phyloP scores from a whole-genome alignment of 1,140 invertebrate genomes.

The Holotrichia oblita region DNA sequence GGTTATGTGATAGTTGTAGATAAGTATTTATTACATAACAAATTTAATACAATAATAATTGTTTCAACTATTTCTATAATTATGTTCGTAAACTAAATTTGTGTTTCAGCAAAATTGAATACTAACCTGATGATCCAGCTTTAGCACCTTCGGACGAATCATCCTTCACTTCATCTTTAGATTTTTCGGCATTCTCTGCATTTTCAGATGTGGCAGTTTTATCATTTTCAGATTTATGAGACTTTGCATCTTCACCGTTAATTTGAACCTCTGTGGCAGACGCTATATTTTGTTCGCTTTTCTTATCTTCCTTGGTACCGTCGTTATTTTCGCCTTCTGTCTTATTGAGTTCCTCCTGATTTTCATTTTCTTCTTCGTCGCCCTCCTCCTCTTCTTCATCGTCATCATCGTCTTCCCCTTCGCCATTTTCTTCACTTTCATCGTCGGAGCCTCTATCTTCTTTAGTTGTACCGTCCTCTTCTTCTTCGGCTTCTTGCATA shows the following conservation, averaged over 20 bases:
- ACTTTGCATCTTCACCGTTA: slow-evolving; percentile 24
- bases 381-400: slow-evolving; percentile 64
- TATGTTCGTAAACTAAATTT: too few species aligned
- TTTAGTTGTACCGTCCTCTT: slow-evolving; percentile 63
- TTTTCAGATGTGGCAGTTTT: slow-evolving; percentile 32
- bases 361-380: slow-evolving; percentile 55
- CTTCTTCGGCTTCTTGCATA: slow-evolving; percentile 63
- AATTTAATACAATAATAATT: too few species aligned
- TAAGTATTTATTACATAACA: too few species aligned
- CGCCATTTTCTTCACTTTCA: slow-evolving; percentile 58
- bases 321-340: slow-evolving; percentile 60
- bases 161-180: slow-evolving; percentile 53
- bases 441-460: slow-evolving; percentile 62
- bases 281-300: slow-evolving; percentile 58
- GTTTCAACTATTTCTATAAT: too few species aligned
- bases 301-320: slow-evolving; percentile 59
- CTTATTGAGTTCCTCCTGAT: slow-evolving; percentile 53
- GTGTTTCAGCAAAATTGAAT: not conserved
- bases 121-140: slow-evolving; percentile 19
- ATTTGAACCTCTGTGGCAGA: slow-evolving; percentile 41
- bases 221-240: slow-evolving; percentile 4
- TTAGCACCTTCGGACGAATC: slow-evolving; percentile 45
- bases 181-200: slow-evolving; percentile 47
- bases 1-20: too few species aligned
- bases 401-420: slow-evolving; percentile 58